Conservation (phyloP, 2,888 invertebrate species). For the Saturnia pavonia region DNA sequence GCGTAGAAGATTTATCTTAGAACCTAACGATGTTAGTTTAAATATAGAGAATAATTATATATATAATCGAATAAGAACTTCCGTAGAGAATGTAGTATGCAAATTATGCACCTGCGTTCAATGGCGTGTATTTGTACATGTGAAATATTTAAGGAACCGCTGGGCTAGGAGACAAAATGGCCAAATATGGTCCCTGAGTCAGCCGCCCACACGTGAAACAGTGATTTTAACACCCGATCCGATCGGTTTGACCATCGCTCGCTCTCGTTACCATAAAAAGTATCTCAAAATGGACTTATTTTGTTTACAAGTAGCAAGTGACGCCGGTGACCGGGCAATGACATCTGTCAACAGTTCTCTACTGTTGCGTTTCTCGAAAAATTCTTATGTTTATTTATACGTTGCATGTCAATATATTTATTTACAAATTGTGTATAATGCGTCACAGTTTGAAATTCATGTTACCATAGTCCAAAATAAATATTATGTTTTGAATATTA, state of each 20-base stretch:
- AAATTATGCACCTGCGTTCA: no score
- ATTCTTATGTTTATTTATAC: neutral
- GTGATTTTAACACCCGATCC: constrained; percentile 44
- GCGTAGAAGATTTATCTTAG: no score
- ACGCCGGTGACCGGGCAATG: constrained; percentile 17
- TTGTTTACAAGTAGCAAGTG: constrained; percentile 20
- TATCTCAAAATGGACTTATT: constrained; percentile 20
- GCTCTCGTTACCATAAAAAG: constrained; percentile 19
- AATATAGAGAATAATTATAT: no score
- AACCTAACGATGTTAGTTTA: no score
- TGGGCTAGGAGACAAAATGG: constrained; percentile 42
- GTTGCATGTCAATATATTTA: constrained; percentile 1
- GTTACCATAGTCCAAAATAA: neutral
- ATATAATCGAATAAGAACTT: no score
- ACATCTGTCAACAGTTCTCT: constrained; percentile 12
- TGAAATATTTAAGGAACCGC: constrained; percentile 17
- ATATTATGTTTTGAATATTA: neutral
- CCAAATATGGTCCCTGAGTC: constrained; percentile 42
- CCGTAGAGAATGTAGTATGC: no score
- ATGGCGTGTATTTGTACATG: neutral
- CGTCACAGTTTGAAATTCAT: neutral
- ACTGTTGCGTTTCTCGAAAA: constrained; percentile 1
- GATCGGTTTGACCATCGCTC: constrained; percentile 18
- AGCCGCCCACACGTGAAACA: constrained; percentile 39
- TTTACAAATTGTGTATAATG: neutral